phyloP scores from a whole-genome alignment of 1,140 invertebrate species.

The Steinernema feltiae region DNA sequence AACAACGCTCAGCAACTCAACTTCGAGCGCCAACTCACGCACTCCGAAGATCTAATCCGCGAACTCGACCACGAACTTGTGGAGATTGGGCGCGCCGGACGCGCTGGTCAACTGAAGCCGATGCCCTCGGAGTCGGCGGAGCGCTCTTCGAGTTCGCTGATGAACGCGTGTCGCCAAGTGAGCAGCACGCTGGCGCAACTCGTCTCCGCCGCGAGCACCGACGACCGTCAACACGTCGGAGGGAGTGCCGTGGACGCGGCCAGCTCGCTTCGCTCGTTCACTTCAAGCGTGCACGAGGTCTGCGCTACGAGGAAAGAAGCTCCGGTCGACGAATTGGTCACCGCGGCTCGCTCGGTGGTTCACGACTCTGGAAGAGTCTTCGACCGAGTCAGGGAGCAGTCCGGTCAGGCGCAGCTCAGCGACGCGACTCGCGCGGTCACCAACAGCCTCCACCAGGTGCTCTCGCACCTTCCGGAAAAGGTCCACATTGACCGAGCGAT shows the following conservation, averaged over 20 bases:
- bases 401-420: conserved; percentile 30
- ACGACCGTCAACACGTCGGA: conserved; percentile 76
- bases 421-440: conserved; percentile 44
- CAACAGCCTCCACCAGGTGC: conserved; percentile 36
- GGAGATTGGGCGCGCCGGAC: conserved; percentile 71
- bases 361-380: conserved; percentile 63
- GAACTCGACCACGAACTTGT: conserved; percentile 74
- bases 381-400: conserved; percentile 68
- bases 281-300: conserved; percentile 69
- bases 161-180: conserved; percentile 67
- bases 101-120: conserved; percentile 69
- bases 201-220: conserved; percentile 73
- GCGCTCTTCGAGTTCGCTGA: conserved; percentile 60
- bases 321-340: conserved; percentile 60
- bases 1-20: conserved; percentile 78
- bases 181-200: conserved; percentile 71
- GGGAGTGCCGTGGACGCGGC: conserved; percentile 75
- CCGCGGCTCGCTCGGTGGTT: conserved; percentile 47
- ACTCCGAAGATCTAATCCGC: conserved; percentile 64
- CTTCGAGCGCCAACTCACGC: conserved; percentile 70
- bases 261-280: conserved; percentile 68
- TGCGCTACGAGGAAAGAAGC: conserved; percentile 67
- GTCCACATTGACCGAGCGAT: conserved; percentile 46
- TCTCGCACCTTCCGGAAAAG: conserved; percentile 48
- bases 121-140: conserved; percentile 73